Evolutionary conservation across 2,888 invertebrate species (phyloP).

Genomic region (Campaea margaritaria): DNA sequence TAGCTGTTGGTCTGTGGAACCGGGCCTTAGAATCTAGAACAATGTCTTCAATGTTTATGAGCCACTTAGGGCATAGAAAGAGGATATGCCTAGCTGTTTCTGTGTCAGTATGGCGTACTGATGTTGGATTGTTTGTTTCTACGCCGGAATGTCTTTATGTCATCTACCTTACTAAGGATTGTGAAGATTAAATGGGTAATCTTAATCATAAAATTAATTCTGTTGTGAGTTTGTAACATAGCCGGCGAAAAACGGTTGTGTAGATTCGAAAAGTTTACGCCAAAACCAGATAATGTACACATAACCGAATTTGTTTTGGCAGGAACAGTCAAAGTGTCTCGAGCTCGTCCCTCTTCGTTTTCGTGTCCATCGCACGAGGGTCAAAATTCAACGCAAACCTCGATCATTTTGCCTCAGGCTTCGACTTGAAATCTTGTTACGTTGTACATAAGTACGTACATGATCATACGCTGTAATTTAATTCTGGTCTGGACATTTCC

Average conservation of each 20-base stretch:
- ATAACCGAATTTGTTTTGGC: slow-evolving; percentile 8
- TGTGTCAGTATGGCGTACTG: slow-evolving; percentile 2
- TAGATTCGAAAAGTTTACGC: background rate
- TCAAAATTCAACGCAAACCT: slow-evolving; percentile 11
- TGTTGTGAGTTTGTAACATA: too few species aligned
- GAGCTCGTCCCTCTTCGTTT: slow-evolving; percentile 9
- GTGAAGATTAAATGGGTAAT: too few species aligned
- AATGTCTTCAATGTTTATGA: slow-evolving; percentile 35
- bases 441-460: background rate
- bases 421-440: slow-evolving; percentile 8
- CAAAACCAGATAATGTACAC: background rate
- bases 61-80: slow-evolving; percentile 15
- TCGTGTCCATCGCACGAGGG: slow-evolving; percentile 5
- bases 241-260: background rate
- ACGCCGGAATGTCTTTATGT: background rate
- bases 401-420: slow-evolving; percentile 20
- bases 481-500: too few species aligned
- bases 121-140: background rate
- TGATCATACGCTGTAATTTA: background rate
- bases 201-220: too few species aligned
- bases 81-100: slow-evolving; percentile 7
- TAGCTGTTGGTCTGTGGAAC: slow-evolving; percentile 27
- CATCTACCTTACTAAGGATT: too few species aligned
- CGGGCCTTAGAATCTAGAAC: slow-evolving; percentile 58
- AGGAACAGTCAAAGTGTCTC: slow-evolving; percentile 8